Base-by-base conservation (phyloP, 2,113 vertebrate species). In the Grammomys surdaster region DNA sequence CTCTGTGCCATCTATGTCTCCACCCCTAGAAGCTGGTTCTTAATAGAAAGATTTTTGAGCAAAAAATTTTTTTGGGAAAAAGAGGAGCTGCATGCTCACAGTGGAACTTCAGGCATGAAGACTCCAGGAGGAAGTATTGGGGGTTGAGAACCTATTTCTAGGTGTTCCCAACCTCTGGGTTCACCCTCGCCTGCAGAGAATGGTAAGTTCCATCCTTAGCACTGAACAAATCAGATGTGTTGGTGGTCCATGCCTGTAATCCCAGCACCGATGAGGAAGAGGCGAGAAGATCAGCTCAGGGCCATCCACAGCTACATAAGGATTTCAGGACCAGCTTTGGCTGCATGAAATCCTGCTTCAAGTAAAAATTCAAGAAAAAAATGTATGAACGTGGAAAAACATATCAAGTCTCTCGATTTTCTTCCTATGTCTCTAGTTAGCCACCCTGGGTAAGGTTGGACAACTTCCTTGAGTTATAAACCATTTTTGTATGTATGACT, bases 21-120 rank as follows among this genome's bases (percentile, higher is more conserved):
- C 7, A 7, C 1, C n/a, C 65, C 6, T 51, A 77, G 56, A 63
- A 89, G 54, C 65, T 58, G n/a, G 87, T 87, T 95, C 58, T 92
- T 28, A 89, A 81, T 67, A 80, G 81, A 90, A 96, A 75, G 40
- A 73, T 87, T 78, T 58, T 82, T 82, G 65, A 95, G 76, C 63
- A 69, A 89, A 92, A 70, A 85, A 75, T 24, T 56, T 82, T 58
- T 91, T 91, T 8, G 17, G 70, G 26, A 36, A 69, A 88, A 87
- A 85, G 67, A 73, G 48, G 54, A 97, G 43, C 48, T 93, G 2
- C 54, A 93, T 90, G n/a, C 65, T 92, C 63, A 48, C 51, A 56
- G 73, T 69, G 33, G 63, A 91, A 80, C 77, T 94, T 76, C 19
- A 93, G 78, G 9, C 51, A 67, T 5, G 24, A 92, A 31, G 16